Evolutionary conservation across 2,888 invertebrate species (phyloP).

Genomic region (Pimpla rufipes): DNA sequence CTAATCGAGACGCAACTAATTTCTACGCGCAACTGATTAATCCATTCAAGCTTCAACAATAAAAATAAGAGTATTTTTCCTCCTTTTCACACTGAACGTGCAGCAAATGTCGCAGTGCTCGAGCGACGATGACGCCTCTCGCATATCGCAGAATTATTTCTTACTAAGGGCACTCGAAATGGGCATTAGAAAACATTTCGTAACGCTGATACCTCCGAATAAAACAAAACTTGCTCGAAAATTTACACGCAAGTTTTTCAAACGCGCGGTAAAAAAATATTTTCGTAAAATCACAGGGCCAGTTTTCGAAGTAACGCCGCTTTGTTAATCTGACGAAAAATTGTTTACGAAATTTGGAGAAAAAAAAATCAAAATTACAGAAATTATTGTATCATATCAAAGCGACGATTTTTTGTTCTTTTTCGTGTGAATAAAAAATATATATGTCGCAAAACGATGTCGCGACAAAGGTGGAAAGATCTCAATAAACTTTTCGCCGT

Average conservation of each 20-base stretch:
- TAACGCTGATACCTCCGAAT: too few species aligned
- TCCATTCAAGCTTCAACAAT: neutral
- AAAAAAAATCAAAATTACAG: too few species aligned
- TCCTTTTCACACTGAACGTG: too few species aligned
- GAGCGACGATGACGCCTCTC: neutral
- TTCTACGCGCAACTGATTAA: neutral
- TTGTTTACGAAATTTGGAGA: neutral
- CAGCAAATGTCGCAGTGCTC: too few species aligned
- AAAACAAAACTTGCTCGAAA: too few species aligned
- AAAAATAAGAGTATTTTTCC: neutral
- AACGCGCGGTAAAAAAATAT: too few species aligned
- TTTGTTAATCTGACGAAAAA: too few species aligned
- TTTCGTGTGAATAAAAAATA: too few species aligned
- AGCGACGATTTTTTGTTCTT: too few species aligned
- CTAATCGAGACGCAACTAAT: neutral
- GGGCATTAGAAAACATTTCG: neutral
- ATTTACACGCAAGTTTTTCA: neutral
- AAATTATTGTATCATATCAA: too few species aligned
- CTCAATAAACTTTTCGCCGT: too few species aligned
- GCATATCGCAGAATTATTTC: neutral
- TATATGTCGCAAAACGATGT: too few species aligned
- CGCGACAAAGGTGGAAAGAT: neutral
- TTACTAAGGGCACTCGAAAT: neutral
- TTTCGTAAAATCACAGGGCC: conserved; percentile 3
- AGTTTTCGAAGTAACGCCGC: neutral